Base-by-base conservation (phyloP, 2,888 invertebrate species). In the Pristionchus mayeri region DNA sequence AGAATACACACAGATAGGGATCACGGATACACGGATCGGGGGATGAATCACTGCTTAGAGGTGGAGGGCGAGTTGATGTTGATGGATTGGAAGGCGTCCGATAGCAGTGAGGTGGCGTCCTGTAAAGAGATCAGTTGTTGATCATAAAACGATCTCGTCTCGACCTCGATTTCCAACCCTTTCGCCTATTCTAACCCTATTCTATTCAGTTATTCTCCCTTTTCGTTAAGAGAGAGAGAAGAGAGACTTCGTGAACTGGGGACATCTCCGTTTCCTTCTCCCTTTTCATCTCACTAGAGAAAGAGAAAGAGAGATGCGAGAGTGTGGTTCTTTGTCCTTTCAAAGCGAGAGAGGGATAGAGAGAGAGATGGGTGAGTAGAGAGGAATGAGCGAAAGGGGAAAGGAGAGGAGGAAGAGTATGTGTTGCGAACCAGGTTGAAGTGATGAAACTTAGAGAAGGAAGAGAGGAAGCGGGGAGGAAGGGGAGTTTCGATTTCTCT, bases 371-470 rank as follows among this genome's bases (percentile, higher is more conserved):
- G 48, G 21, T 71, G 71, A 71, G 71, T n/a, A 37, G 40, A 27
- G 44, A 75, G 44, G 75, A 75, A 75, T 24, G 76, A 50, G 76
- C 48, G 48, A 30, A 75, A 30, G 18, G n/a, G 50, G 75, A 34
- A 30, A 34, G 63, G 34, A 63, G 18, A n/a, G 37, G 76, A 48
- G n/a, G 76, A 78, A 21, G 50, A 50, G 48, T 78, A n/a, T 50
- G 40, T 21, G 76, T 78, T 78, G 76, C 76, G 76, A 78, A 78
- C 76, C 50, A 50, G 76, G 50, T 50, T 50, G 50, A 50, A 78
- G 76, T 78, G 76, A 78, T 50, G 76, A 50, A 78, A 50, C 50
- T 50, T 50, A 30, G 76, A 78, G 76, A 50, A 27, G 50, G 48
- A 24, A 75, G 44, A 24, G n/a, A 44, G 75, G 75, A 34, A 57